Percentiles rank a stretch among this genome's conserved stretches.
These are phyloP conservation scores for Menidia menidia DNA, from an alignment of 2,797 vertebrate species.

Conservation along the genomic window DNA sequence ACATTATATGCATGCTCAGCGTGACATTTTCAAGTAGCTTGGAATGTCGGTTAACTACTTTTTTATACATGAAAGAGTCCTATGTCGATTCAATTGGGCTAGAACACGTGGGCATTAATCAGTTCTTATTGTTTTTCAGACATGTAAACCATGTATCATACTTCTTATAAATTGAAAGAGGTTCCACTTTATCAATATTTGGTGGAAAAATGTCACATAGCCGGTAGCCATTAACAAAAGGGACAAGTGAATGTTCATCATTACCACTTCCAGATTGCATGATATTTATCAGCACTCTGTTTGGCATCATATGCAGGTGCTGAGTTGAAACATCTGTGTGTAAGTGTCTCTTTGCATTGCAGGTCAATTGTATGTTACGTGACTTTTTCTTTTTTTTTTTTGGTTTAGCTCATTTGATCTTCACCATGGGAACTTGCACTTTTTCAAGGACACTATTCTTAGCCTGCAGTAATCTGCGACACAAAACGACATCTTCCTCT, in stretches of 20 bases:
- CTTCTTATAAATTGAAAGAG: too few species aligned
- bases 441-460: conserved; percentile 57
- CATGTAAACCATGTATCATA: too few species aligned
- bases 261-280: background rate
- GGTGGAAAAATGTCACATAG: too few species aligned
- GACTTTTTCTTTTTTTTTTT: conserved; percentile 22
- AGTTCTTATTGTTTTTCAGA: too few species aligned
- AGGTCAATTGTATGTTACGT: conserved; percentile 34
- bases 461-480: conserved; percentile 54
- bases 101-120: too few species aligned
- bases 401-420: conserved; percentile 36
- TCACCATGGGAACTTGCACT: conserved; percentile 15
- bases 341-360: conserved; percentile 27
- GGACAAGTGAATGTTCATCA: background rate
- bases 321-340: background rate
- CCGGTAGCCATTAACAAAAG: too few species aligned
- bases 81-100: too few species aligned
- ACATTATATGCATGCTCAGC: too few species aligned
- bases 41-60: too few species aligned
- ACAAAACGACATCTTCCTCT: conserved; percentile 37
- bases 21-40: too few species aligned
- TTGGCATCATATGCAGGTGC: conserved; percentile 32
- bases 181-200: too few species aligned
- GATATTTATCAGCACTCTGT: background rate
- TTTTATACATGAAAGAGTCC: too few species aligned